Base-by-base conservation (phyloP, 2,888 invertebrate species). In the Oxycera nigricornis region DNA sequence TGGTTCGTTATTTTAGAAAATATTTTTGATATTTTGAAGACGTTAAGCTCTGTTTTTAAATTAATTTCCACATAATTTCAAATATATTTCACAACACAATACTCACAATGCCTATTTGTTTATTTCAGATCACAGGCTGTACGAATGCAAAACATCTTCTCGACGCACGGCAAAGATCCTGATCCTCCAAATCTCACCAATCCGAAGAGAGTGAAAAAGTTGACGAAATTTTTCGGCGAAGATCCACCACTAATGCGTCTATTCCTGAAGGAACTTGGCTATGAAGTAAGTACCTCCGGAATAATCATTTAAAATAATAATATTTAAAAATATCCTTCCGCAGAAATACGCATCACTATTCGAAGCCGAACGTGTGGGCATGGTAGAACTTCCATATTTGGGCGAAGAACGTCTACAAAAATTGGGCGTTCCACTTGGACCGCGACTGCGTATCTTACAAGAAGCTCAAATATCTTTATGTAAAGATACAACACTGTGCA, bases 181-280 rank as follows among this genome's bases (percentile, higher is more conserved):
- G 91, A 91, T 81, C 87, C 91, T 59, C 91, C 90, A 79, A 91
- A 91, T 72, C 89, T 95, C 81, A 93, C 94, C 78, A 95, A 95
- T 86, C 95, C 95, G 0, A 92, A 92, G 77, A 88, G 95, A 76
- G 94, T 96, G 22, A 94, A 94, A 84, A 92, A 96, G 80, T 88
- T 96, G 78, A 95, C 95, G 75, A 94, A 95, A 88, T 96, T 96
- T 88, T 96, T 96, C 87, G 96, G 96, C 28, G 94, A 94, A 84
- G 96, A 96, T 85, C 96, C 96, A 31, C 96, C 96, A 9, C 88
- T 96, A 78, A 90, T 96, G 86, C 89, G 95, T 84, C 88, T 96
- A 75, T 96, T 96, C 87, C 88, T 96, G 72, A 92, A 94, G 86
- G 94, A 94, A 86, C 89, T 96, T 78, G 96, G 96, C 81, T 96